These are phyloP conservation scores for Wasmannia auropunctata DNA, from an alignment of 1,140 invertebrate genomes.

Conservation along the genomic window DNA sequence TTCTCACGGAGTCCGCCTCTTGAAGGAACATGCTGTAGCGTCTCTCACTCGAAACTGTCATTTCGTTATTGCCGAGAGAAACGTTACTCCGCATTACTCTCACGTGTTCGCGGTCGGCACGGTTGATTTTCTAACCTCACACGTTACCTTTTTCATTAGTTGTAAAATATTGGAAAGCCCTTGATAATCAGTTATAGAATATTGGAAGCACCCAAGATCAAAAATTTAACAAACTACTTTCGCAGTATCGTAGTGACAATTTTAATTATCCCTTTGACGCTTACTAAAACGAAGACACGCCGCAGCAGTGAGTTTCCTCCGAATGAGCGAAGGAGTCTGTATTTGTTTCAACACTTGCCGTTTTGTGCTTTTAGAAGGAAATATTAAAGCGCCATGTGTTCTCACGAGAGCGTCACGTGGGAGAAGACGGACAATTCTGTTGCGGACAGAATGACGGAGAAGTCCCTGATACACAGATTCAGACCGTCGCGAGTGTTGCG, in stretches of 20 bases:
- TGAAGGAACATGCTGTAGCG: neutral
- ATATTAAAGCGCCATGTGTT: neutral
- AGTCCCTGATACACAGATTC: conserved; percentile 23
- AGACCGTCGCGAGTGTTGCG: neutral
- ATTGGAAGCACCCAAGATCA: too few species aligned
- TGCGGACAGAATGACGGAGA: neutral
- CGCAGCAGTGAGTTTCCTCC: neutral
- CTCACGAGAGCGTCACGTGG: neutral
- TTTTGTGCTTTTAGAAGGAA: neutral
- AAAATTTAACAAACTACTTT: too few species aligned
- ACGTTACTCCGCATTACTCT: neutral
- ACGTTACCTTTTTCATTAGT: too few species aligned
- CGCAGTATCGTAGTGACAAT: neutral
- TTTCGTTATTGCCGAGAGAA: neutral
- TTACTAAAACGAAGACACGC: neutral
- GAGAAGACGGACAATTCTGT: neutral
- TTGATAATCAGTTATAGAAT: too few species aligned
- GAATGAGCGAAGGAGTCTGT: neutral
- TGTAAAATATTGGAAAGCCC: too few species aligned
- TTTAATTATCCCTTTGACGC: neutral
- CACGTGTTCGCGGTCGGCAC: neutral
- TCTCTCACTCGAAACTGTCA: neutral
- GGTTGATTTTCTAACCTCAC: neutral
- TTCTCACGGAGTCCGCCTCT: neutral
- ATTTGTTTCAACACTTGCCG: neutral